phyloP scores from a whole-genome alignment of 2,888 invertebrate genomes.

The Drosophila mercatorum region DNA sequence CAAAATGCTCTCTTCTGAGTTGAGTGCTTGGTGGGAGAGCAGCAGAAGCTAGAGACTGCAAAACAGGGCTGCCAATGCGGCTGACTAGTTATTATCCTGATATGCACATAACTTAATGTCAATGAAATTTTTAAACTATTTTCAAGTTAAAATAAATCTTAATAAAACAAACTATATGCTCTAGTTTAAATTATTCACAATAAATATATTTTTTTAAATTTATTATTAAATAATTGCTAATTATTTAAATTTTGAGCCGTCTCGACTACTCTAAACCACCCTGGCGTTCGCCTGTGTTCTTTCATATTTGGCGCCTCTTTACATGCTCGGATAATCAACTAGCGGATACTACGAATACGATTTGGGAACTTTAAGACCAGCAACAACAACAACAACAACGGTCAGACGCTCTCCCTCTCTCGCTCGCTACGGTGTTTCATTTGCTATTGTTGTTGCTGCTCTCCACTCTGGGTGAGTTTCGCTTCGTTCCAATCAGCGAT shows the following conservation, averaged over 20 bases:
- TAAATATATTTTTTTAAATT: too few species aligned
- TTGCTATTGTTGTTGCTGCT: conserved; percentile 14
- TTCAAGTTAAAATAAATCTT: background rate
- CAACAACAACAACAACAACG: conserved; percentile 17
- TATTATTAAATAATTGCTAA: background rate
- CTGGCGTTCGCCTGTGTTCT: conserved; percentile 16
- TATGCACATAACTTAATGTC: background rate
- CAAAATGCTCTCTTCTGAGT: background rate
- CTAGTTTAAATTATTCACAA: too few species aligned
- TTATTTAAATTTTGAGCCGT: background rate
- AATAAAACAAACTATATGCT: background rate
- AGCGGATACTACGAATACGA: conserved; percentile 45
- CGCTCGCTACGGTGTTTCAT: conserved; percentile 14
- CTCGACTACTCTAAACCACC: conserved; percentile 45
- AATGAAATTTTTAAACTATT: too few species aligned
- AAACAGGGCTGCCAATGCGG: conserved; percentile 35
- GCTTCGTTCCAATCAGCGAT: conserved; percentile 52
- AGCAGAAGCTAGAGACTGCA: conserved; percentile 2
- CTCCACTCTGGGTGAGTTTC: conserved; percentile 31
- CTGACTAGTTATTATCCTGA: background rate
- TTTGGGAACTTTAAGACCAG: conserved; percentile 31
- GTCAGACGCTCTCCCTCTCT: conserved; percentile 11
- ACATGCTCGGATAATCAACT: conserved; percentile 60
- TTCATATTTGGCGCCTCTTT: conserved; percentile 65
- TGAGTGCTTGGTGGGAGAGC: background rate